Conservation (phyloP, 2,888 invertebrate genomes). For the Xylophagus ater region DNA sequence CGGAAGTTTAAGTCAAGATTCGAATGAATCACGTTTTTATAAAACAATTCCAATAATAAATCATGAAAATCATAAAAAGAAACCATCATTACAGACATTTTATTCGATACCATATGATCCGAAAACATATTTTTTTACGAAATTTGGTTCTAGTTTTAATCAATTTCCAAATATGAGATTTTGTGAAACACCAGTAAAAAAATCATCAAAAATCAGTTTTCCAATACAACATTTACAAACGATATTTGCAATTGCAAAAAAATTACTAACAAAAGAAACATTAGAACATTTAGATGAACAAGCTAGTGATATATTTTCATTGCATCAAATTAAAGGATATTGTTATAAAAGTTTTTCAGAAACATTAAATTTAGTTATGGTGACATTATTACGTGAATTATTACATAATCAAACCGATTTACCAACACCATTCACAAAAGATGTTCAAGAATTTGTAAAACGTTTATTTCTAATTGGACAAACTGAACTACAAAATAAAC, state of each 20-base stretch:
- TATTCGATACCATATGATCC: constrained; percentile 66
- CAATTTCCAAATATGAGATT: constrained; percentile 76
- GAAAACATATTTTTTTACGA: constrained; percentile 76
- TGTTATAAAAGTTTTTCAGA: constrained; percentile 94
- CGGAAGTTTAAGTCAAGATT: constrained; percentile 61
- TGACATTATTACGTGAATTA: constrained; percentile 81
- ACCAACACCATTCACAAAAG: constrained; percentile 81
- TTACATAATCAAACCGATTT: constrained; percentile 82
- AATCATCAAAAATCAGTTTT: constrained; percentile 40
- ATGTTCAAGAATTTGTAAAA: constrained; percentile 85
- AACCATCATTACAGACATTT: constrained; percentile 40
- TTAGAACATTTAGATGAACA: constrained; percentile 72
- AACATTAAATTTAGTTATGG: constrained; percentile 84
- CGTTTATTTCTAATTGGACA: constrained; percentile 85
- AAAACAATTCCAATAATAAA: constrained; percentile 2
- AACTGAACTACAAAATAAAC: constrained; percentile 77
- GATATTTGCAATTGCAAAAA: constrained; percentile 69
- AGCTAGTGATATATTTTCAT: constrained; percentile 64
- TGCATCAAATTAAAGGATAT: constrained; percentile 65
- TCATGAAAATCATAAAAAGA: constrained; percentile 19
- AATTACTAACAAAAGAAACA: constrained; percentile 73
- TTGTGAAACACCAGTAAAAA: constrained; percentile 58
- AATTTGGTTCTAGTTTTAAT: constrained; percentile 87
- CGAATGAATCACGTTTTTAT: constrained; percentile 35
- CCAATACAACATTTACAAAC: constrained; percentile 70